These are phyloP conservation scores for Zoanthus sansibaricus DNA, from an alignment of 92 coral and sea anemone species.

Conservation along the genomic window DNA sequence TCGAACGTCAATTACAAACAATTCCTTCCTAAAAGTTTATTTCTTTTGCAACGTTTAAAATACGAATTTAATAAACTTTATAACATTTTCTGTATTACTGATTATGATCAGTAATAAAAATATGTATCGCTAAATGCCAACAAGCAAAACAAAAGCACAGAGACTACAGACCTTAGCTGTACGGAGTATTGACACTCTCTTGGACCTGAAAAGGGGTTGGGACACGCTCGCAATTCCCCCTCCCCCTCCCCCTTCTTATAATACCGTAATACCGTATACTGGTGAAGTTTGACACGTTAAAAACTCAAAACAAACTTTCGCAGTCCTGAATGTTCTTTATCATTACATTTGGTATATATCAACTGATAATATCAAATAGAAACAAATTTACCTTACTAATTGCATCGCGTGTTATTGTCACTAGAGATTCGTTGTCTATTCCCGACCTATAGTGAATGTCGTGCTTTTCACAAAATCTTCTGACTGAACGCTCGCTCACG, in stretches of 20 bases:
- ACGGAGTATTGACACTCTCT: not conserved
- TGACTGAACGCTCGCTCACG: conserved; percentile 54
- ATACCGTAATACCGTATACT: not conserved
- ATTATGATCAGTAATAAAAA: too few species aligned
- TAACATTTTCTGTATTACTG: too few species aligned
- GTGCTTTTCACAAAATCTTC: conserved; percentile 50
- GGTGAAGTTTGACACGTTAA: not conserved
- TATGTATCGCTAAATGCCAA: too few species aligned
- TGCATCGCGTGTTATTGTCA: not conserved
- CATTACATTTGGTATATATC: not conserved
- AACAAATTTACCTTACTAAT: not conserved
- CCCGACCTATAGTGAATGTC: conserved; percentile 37
- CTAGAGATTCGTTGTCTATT: not conserved
- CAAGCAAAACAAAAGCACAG: too few species aligned
- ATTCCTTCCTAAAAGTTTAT: too few species aligned
- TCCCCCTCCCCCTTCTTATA: not conserved
- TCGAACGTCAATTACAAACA: too few species aligned
- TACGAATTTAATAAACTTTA: too few species aligned
- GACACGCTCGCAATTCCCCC: not conserved
- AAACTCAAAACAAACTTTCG: not conserved
- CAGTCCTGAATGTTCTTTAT: not conserved
- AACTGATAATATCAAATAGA: not conserved
- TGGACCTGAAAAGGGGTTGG: not conserved
- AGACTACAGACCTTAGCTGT: too few species aligned
- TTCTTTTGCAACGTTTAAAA: too few species aligned